Percentiles rank a stretch among this genome's conserved stretches.
Evolutionary conservation across 2,888 invertebrate genomes (phyloP).

Genomic region (Microctonus brassicae): DNA sequence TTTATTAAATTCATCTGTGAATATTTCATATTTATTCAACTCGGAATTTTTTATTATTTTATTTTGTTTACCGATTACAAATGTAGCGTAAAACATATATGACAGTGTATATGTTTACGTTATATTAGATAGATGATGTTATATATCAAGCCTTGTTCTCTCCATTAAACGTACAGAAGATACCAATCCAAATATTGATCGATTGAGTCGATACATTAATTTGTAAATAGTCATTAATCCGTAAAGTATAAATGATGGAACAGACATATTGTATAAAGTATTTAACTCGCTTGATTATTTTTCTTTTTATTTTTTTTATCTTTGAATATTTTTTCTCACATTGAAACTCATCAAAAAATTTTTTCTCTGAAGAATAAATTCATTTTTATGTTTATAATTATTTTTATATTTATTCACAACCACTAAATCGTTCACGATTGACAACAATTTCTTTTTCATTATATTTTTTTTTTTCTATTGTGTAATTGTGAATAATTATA

Average conservation of each 20-base stretch:
- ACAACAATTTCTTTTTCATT: slow-evolving; percentile 37
- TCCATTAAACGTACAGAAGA: slow-evolving; percentile 20
- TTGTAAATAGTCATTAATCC: slow-evolving; percentile 14
- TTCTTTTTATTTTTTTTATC: no score
- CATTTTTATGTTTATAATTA: not conserved
- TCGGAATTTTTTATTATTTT: not conserved
- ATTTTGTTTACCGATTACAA: not conserved
- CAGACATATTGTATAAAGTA: not conserved
- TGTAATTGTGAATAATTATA: not conserved
- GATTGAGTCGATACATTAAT: slow-evolving; percentile 37
- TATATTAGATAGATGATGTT: slow-evolving; percentile 3
- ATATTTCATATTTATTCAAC: not conserved
- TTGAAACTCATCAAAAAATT: slow-evolving; percentile 28
- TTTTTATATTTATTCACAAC: slow-evolving; percentile 61
- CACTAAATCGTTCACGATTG: slow-evolving; percentile 63
- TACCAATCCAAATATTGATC: slow-evolving; percentile 26
- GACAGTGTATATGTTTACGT: not conserved
- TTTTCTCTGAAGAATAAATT: slow-evolving; percentile 23
- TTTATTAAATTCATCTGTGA: not conserved
- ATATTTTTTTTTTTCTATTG: slow-evolving; percentile 14
- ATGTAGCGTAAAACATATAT: not conserved
- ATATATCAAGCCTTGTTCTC: slow-evolving; percentile 27
- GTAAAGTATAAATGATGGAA: slow-evolving; percentile 22
- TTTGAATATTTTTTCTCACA: not conserved
- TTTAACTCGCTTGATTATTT: not conserved